Evolutionary conservation across 2,888 invertebrate species (phyloP).

Genomic region (Orthonevra nobilis): DNA sequence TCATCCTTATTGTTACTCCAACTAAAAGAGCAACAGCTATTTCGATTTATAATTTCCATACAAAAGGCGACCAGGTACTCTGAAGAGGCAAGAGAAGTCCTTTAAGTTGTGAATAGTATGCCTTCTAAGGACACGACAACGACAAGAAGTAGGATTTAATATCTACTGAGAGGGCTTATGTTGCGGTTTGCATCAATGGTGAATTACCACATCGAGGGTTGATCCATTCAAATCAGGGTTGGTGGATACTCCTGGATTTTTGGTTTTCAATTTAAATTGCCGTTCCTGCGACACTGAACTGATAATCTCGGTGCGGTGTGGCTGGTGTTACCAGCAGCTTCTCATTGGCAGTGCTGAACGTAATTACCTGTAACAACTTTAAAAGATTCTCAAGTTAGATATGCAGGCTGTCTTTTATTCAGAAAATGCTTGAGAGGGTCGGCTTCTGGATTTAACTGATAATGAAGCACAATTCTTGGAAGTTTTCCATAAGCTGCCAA

Average conservation of each 20-base stretch:
- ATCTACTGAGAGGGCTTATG: conserved; percentile 8
- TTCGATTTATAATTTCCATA: conserved; percentile 59
- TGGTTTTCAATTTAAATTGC: conserved; percentile 61
- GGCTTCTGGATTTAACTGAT: conserved; percentile 14
- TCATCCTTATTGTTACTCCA: conserved; percentile 1
- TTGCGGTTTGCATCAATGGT: conserved; percentile 25
- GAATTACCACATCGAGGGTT: neutral
- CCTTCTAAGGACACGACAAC: conserved; percentile 38
- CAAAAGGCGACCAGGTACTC: neutral
- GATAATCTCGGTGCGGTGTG: conserved; percentile 41
- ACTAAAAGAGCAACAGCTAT: conserved; percentile 57
- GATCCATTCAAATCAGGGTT: conserved; percentile 19
- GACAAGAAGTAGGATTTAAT: conserved; percentile 43
- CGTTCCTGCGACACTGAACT: conserved; percentile 18
- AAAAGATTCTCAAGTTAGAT: conserved; percentile 26
- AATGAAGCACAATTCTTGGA: conserved; percentile 46
- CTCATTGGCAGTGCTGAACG: conserved; percentile 14
- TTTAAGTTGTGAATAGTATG: conserved; percentile 31
- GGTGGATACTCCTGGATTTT: conserved; percentile 52
- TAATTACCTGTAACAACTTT: conserved; percentile 54
- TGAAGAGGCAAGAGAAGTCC: neutral
- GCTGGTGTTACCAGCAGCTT: conserved; percentile 26
- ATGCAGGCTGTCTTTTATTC: neutral
- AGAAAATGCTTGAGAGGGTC: conserved; percentile 1
- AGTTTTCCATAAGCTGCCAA: conserved; percentile 32